Evolutionary conservation across 2,797 vertebrate species (phyloP), one percentile per base, ranked within the genome.

Genomic region (Diglossa cyanea): DNA sequence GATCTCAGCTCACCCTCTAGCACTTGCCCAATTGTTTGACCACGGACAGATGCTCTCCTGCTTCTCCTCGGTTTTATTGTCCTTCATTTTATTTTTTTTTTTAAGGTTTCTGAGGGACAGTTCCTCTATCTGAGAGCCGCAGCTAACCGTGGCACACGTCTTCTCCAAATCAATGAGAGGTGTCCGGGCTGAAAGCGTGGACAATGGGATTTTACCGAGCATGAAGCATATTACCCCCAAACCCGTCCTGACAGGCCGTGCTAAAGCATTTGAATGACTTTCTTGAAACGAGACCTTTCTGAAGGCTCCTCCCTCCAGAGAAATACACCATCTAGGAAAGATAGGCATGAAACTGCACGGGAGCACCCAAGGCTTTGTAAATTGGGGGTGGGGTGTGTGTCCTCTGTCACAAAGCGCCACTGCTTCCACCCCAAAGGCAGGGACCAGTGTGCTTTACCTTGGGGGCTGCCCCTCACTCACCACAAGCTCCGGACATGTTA

Each of bases 81-180:
- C 48, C 42, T 7, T 48, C 2, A 7, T 44, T 35, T 40, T 20
- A 5, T n/a, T 35, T 35, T 31, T 79, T 68, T 50, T 45, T 60
- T 84, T 75, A 60, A 78, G 62, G 33, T 83, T 92, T 90, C 68
- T 86, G 73, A 90, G 50, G 79, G 77, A 50, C 50, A 73, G 83
- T 42, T 33, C 30, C 51, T 45, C 77, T 70, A 37, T 78, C 92
- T 18, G 67, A 78, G 90, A 60, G 60, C 88, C 4, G 51, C 91
- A 42, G 88, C 62, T 92, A 93, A 89, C 91, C 11, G 24, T 94
- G 96, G 93, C 96, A 96, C 95, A 95, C 95, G 92, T 93, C 95
- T 95, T 77, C 90, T 92, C 93, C 88, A 55, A 70, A 84, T 95
- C 90, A 95, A 86, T 94, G 76, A 55, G 93, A 85, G 74, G 48